Base-by-base conservation (phyloP, 2,113 vertebrate species). In the Corythornis madagascariensis region DNA sequence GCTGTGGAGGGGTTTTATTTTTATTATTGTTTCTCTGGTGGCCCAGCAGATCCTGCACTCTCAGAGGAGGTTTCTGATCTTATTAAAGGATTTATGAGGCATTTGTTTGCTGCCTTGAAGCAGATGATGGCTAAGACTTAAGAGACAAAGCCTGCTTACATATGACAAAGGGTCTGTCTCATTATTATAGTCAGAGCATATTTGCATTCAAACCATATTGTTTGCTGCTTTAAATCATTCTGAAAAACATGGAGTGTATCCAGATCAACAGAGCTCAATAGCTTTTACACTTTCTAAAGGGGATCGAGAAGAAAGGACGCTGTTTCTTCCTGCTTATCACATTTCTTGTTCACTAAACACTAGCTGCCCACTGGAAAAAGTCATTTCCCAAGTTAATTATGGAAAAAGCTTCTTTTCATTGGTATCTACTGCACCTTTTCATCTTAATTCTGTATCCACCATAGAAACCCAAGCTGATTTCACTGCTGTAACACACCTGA, bases 1-100 rank as follows among this genome's bases (percentile, higher is more conserved):
- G 9, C 57, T 1, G 3, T 20, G 11, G 9, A 24, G 7, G 2
- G 1, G 0, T 1, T 22, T 38, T 38, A 20, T 40, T 65, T 53
- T n/a, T 47, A 5, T 59, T 21, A 4, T 19, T 73, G 16, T 67
- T 89, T 86, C 29, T 73, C 28, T 6, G 24, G 48, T 16, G 28
- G 38, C 17, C 17, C 33, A 81, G 48, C 18, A 80, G 16, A 64
- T 50, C n/a, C 38, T 59, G 21, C 10, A 52, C 12, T 18, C 50
- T 15, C 13, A 50, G 16, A 0, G 5, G 18, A 50, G 22, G 31
- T 74, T 74, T 50, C 10, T n/a, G 50, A 55, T 43, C 20, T 69
- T 57, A 52, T 20, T 26, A 77, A 61, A 73, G 18, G 8, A 42
- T 92, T 72, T 55, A 20, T 0, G 2, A 80, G 16, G 35, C 5